Conservation (phyloP, 92 coral and sea anemone genomes). For the Actinostola sp. region DNA sequence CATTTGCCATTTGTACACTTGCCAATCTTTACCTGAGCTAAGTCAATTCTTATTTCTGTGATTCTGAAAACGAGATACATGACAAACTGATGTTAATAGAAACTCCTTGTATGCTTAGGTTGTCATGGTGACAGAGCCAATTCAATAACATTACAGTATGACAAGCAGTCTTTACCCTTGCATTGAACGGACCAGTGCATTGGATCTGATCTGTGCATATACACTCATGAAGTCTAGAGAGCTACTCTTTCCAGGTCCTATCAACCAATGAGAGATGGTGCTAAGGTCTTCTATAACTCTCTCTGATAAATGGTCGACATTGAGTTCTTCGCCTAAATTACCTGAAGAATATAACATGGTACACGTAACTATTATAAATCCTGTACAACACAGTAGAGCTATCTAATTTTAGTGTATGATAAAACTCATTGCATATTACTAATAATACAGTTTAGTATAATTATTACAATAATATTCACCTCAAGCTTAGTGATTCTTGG, state of each 20-base stretch:
- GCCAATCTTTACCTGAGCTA: conserved; percentile 25
- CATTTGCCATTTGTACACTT: not conserved
- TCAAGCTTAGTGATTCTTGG: too few species aligned
- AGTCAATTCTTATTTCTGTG: conserved; percentile 66
- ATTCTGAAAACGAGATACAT: conserved; percentile 33
- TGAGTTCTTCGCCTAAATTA: conserved; percentile 52
- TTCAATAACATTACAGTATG: too few species aligned
- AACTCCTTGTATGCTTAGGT: too few species aligned
- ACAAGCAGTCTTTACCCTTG: conserved; percentile 74
- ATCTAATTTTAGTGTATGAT: too few species aligned
- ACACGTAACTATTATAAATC: not conserved
- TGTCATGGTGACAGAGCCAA: too few species aligned
- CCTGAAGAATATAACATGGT: conserved; percentile 15
- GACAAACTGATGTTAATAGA: too few species aligned
- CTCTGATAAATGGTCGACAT: conserved; percentile 80
- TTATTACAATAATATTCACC: too few species aligned
- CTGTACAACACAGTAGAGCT: too few species aligned
- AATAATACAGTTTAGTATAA: too few species aligned
- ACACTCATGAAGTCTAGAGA: conserved; percentile 89
- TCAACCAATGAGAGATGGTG: conserved; percentile 92
- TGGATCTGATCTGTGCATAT: conserved; percentile 97
- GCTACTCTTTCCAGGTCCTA: conserved; percentile 77
- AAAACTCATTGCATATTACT: too few species aligned
- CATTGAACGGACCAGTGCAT: conserved; percentile 75
- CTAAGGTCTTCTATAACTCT: conserved; percentile 91